Conservation (phyloP, 2,113 vertebrate genomes). For the Eptatretus burgeri region DNA sequence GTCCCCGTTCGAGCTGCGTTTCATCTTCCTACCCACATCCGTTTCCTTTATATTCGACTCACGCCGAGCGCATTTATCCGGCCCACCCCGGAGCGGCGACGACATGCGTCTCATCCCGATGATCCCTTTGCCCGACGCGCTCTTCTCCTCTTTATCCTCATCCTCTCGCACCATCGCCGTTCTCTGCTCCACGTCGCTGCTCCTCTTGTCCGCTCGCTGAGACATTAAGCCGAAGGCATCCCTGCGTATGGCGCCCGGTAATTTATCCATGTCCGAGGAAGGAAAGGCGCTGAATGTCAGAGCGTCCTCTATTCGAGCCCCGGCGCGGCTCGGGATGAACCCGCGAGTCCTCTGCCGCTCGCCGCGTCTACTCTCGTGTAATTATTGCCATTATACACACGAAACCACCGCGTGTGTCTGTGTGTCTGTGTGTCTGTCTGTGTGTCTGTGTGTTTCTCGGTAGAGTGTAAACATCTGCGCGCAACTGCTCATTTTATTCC, state of each 20-base stretch:
- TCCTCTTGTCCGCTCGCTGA: background rate
- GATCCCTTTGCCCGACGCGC: constrained; percentile 44
- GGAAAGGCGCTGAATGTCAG: constrained; percentile 52
- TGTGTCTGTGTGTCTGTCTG: too few species aligned
- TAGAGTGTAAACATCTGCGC: too few species aligned
- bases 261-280: constrained; percentile 62
- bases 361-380: too few species aligned
- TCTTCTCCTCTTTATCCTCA: constrained; percentile 21
- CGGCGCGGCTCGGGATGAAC: too few species aligned
- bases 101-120: constrained; percentile 62
- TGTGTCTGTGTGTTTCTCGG: too few species aligned
- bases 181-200: background rate
- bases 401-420: too few species aligned
- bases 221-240: background rate
- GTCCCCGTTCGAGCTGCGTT: constrained; percentile 83
- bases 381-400: too few species aligned
- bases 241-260: constrained; percentile 14
- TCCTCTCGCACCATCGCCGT: background rate
- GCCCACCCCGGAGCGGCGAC: constrained; percentile 30
- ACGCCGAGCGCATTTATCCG: constrained; percentile 22
- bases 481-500: too few species aligned
- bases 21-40: constrained; percentile 34
- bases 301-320: background rate
- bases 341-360: too few species aligned
- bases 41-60: constrained; percentile 26